These are phyloP conservation scores for Tethya wilhelma DNA, from an alignment of 37 sponge, comb jelly and placozoan genomes.

Conservation along the genomic window DNA sequence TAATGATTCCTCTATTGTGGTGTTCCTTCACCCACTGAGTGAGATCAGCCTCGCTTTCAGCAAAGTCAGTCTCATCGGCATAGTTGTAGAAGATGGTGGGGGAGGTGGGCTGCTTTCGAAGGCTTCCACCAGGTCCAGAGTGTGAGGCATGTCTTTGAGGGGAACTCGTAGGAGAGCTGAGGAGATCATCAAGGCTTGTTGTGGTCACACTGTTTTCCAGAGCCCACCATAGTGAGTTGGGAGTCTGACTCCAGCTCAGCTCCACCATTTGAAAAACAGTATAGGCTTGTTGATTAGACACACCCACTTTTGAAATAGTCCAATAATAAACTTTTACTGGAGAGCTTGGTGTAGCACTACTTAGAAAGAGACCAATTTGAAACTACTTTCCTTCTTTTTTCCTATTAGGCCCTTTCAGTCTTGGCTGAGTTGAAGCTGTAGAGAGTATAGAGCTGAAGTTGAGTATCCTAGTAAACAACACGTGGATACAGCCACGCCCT, in stretches of 20 bases:
- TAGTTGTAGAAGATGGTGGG: slow-evolving; percentile 65
- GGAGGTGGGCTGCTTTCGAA: background rate
- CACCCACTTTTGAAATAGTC: background rate
- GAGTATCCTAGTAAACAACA: too few relatives aligned
- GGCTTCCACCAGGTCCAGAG: background rate
- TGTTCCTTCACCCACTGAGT: slow-evolving; percentile 55
- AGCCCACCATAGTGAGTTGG: slow-evolving; percentile 53
- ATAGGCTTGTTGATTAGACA: background rate
- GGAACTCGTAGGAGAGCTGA: background rate
- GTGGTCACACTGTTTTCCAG: slow-evolving; percentile 14
- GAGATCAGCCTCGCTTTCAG: slow-evolving; percentile 47
- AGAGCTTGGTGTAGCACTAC: too few relatives aligned
- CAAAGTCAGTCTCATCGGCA: slow-evolving; percentile 47
- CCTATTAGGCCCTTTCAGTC: too few relatives aligned
- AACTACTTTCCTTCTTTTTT: too few relatives aligned
- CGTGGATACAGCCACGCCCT: too few relatives aligned
- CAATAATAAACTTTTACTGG: background rate
- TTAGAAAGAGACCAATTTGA: too few relatives aligned
- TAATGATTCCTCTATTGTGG: slow-evolving; percentile 36
- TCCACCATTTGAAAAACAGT: slow-evolving; percentile 5
- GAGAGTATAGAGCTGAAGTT: too few relatives aligned
- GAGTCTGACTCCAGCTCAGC: slow-evolving; percentile 63
- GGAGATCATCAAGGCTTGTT: background rate
- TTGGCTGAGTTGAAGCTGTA: too few relatives aligned
- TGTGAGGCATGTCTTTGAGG: background rate